These are phyloP conservation scores for Ammospiza caudacuta DNA, from an alignment of 2,113 vertebrate genomes.

Conservation along the genomic window DNA sequence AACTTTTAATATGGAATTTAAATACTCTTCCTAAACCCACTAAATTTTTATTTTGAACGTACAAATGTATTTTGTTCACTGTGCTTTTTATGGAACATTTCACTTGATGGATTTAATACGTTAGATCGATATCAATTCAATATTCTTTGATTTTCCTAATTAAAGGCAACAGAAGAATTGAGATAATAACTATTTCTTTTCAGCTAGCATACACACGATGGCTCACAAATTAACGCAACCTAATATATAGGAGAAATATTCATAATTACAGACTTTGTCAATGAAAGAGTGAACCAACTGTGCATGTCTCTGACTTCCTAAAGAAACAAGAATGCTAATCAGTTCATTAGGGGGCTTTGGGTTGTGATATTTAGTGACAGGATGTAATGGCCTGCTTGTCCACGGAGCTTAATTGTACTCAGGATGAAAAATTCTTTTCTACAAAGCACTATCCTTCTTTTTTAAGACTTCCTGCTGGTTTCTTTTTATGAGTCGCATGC, in stretches of 20 bases:
- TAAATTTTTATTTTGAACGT: neutral
- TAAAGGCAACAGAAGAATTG: conserved; percentile 72
- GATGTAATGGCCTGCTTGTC: conserved; percentile 70
- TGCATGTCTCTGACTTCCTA: conserved; percentile 73
- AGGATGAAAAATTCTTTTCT: conserved; percentile 74
- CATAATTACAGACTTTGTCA: conserved; percentile 75
- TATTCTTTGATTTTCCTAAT: conserved; percentile 60
- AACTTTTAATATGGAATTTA: conserved; percentile 17
- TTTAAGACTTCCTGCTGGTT: conserved; percentile 72
- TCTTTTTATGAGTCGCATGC: conserved; percentile 69
- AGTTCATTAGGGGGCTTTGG: conserved; percentile 78
- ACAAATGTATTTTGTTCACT: conserved; percentile 21
- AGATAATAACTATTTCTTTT: conserved; percentile 64
- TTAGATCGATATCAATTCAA: conserved; percentile 54
- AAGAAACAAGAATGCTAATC: conserved; percentile 79
- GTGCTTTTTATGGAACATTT: conserved; percentile 55
- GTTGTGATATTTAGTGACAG: conserved; percentile 77
- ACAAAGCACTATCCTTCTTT: conserved; percentile 68
- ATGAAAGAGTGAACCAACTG: conserved; percentile 76
- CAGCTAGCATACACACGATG: conserved; percentile 54
- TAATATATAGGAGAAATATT: conserved; percentile 72
- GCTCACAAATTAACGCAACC: conserved; percentile 65
- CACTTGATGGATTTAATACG: conserved; percentile 56
- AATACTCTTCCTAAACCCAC: neutral
- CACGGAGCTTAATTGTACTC: conserved; percentile 71